phyloP scores from a whole-genome alignment of 1,140 invertebrate species.

The Augochlora pura region DNA sequence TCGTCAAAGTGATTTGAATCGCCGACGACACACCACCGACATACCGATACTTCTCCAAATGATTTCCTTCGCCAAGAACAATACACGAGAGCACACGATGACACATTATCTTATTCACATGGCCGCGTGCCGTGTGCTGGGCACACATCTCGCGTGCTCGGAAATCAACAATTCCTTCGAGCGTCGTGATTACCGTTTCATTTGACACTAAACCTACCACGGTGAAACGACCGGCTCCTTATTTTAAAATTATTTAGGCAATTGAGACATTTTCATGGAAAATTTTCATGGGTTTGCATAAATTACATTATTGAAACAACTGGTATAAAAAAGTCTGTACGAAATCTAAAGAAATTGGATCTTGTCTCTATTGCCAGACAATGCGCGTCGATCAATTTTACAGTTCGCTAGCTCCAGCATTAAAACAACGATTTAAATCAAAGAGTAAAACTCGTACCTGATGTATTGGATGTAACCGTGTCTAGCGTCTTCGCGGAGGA shows the following conservation, averaged over 20 bases:
- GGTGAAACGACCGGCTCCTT: too few species aligned
- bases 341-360: too few species aligned
- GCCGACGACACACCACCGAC: not conserved
- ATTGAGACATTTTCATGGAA: too few species aligned
- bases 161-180: not conserved
- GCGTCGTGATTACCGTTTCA: not conserved
- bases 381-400: too few species aligned
- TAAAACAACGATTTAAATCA: not conserved
- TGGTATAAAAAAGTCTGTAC: too few species aligned
- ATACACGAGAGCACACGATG: not conserved
- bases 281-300: too few species aligned
- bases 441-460: constrained; percentile 60
- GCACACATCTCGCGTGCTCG: not conserved
- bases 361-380: too few species aligned
- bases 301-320: too few species aligned
- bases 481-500: constrained; percentile 78
- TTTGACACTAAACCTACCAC: too few species aligned
- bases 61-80: constrained; percentile 7
- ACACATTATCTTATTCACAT: constrained; percentile 29
- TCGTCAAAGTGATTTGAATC: not conserved
- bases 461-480: constrained; percentile 79
- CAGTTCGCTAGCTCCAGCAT: too few species aligned
- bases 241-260: too few species aligned
- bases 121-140: not conserved
- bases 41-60: constrained; percentile 25